phyloP scores from a whole-genome alignment of 2,113 vertebrate genomes.

The Mobula birostris region DNA sequence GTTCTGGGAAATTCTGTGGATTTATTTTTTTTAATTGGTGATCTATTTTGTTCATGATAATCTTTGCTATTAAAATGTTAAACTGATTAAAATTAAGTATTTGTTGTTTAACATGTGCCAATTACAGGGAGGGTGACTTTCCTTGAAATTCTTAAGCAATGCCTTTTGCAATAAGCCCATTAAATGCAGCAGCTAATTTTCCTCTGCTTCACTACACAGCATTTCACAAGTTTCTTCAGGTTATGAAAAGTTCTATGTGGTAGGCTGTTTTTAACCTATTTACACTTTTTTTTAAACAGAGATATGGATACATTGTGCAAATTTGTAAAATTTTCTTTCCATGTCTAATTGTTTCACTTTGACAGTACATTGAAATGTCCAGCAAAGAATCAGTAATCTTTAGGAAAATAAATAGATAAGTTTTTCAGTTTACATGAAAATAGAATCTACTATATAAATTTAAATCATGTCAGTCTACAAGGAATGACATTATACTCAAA shows the following conservation, averaged over 20 bases:
- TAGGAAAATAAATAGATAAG: background rate
- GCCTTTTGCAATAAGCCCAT: background rate
- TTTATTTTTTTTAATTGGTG: background rate
- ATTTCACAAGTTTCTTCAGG: background rate
- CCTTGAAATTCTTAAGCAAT: background rate
- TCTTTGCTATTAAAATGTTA: background rate
- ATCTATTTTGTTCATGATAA: slow-evolving; percentile 4
- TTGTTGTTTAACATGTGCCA: slow-evolving; percentile 21
- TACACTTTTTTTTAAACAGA: background rate
- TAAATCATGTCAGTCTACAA: background rate
- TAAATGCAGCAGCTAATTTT: background rate
- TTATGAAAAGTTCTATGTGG: background rate
- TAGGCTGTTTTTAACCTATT: background rate
- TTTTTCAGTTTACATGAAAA: background rate
- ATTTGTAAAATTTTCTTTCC: background rate
- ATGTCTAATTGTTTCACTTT: background rate
- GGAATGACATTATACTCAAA: background rate
- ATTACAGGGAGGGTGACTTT: background rate
- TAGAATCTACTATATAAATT: background rate
- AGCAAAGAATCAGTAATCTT: background rate
- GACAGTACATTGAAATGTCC: background rate
- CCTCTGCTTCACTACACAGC: background rate
- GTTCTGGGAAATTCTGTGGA: background rate
- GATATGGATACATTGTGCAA: background rate
- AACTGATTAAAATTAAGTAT: background rate